phyloP scores from a whole-genome alignment of 2,888 invertebrate genomes.

The Hololepta plana region DNA sequence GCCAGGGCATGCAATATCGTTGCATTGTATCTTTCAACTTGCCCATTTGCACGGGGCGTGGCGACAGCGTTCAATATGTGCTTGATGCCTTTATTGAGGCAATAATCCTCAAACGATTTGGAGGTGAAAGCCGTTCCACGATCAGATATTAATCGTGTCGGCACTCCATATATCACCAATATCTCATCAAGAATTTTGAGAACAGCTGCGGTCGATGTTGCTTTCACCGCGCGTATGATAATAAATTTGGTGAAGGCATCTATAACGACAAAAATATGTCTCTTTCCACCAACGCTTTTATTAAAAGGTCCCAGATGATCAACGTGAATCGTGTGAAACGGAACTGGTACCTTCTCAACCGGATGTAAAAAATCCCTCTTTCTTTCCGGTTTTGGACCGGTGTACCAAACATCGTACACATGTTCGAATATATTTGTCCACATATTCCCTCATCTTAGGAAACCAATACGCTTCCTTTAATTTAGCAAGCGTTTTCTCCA shows the following conservation, averaged over 20 bases:
- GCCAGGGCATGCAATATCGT: too few species aligned
- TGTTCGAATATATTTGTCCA: slow-evolving; percentile 21
- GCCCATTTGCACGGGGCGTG: too few species aligned
- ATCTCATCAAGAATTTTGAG: slow-evolving; percentile 2
- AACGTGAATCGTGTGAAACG: slow-evolving; percentile 24
- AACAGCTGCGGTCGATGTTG: slow-evolving; percentile 1
- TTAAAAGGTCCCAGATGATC: slow-evolving; percentile 24
- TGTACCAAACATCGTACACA: slow-evolving; percentile 22
- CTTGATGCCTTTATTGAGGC: too few species aligned
- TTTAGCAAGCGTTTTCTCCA: slow-evolving; percentile 17
- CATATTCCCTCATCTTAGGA: slow-evolving; percentile 18
- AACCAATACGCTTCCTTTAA: slow-evolving; percentile 23
- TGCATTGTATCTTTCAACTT: too few species aligned
- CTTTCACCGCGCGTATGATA: not conserved
- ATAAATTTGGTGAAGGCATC: slow-evolving; percentile 21
- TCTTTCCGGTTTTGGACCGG: slow-evolving; percentile 14
- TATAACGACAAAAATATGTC: slow-evolving; percentile 18
- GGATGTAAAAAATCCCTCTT: slow-evolving; percentile 20
- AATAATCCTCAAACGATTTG: too few species aligned
- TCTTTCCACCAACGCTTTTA: slow-evolving; percentile 14
- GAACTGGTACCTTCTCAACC: slow-evolving; percentile 20
- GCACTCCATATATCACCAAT: not conserved
- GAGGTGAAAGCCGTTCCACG: too few species aligned
- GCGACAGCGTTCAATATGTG: too few species aligned
- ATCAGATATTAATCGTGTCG: too few species aligned